Percentiles rank a stretch among this genome's conserved stretches.
Evolutionary conservation across 2,797 vertebrate genomes (phyloP).

Genomic region (Diceros bicornis): DNA sequence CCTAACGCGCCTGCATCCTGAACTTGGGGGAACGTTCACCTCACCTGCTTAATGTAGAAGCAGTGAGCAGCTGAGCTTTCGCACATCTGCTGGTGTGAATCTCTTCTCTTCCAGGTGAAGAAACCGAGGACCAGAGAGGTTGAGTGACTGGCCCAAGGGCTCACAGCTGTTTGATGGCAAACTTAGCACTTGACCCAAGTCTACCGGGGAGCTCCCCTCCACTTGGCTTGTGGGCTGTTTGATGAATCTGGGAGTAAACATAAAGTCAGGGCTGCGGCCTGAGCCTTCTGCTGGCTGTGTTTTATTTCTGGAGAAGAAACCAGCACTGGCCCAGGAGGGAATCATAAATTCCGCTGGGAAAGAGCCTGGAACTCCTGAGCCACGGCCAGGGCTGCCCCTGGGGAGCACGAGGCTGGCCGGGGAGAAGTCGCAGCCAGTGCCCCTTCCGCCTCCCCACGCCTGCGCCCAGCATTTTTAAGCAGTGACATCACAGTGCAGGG

Average conservation of each 20-base stretch:
- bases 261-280: background rate
- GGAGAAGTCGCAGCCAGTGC: background rate
- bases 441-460: background rate
- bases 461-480: background rate
- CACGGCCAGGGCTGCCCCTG: background rate
- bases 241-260: background rate
- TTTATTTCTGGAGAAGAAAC: conserved; percentile 21
- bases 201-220: accelerated
- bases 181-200: accelerated
- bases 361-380: conserved; percentile 49
- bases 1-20: background rate
- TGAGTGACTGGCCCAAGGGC: background rate
- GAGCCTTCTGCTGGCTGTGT: background rate
- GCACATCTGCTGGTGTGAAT: background rate
- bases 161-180: no score
- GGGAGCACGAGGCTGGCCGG: background rate
- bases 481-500: conserved; percentile 62
- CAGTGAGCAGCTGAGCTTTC: background rate
- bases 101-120: background rate
- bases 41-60: background rate
- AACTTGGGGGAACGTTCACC: background rate
- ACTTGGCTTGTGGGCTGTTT: accelerated
- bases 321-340: background rate
- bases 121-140: background rate
- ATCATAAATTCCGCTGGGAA: conserved; percentile 62